A percentile compares a stretch with the other conserved stretches of the same genome.
phyloP scores from a whole-genome alignment of 1,140 invertebrate species.

The Eufriesea mexicana region DNA sequence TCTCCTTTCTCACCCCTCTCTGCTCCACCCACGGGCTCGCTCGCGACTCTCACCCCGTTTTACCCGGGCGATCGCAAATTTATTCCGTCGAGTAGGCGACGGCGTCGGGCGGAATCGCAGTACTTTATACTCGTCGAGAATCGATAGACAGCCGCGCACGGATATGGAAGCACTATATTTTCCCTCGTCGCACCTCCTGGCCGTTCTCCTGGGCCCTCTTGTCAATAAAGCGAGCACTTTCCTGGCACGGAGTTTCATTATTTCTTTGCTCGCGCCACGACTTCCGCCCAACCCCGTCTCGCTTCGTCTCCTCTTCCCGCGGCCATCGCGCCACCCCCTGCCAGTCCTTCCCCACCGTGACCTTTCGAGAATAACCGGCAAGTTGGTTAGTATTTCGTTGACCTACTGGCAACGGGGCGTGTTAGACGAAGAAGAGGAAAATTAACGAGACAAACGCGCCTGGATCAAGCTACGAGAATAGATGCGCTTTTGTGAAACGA shows the following conservation, averaged over 20 bases:
- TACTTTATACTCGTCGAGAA: conserved; percentile 80
- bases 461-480: not conserved
- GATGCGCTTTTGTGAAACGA: conserved; percentile 14
- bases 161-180: conserved; percentile 78
- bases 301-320: not conserved
- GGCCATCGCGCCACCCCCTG: not conserved
- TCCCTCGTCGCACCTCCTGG: conserved; percentile 71
- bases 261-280: conserved; percentile 70
- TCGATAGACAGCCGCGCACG: conserved; percentile 79
- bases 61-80: conserved; percentile 78
- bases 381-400: conserved; percentile 44
- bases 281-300: not conserved
- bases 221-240: conserved; percentile 79
- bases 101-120: conserved; percentile 73
- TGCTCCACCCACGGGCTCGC: conserved; percentile 1
- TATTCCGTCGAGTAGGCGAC: conserved; percentile 78
- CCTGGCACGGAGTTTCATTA: conserved; percentile 77
- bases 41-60: conserved; percentile 61
- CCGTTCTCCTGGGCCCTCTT: conserved; percentile 69
- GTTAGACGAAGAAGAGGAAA: not conserved
- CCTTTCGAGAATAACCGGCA: conserved; percentile 15
- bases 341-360: not conserved
- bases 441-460: conserved; percentile 8
- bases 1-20: conserved; percentile 29
- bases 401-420: conserved; percentile 34